phyloP scores from a whole-genome alignment of 1,140 invertebrate genomes.

The Tetramorium parvispinum region DNA sequence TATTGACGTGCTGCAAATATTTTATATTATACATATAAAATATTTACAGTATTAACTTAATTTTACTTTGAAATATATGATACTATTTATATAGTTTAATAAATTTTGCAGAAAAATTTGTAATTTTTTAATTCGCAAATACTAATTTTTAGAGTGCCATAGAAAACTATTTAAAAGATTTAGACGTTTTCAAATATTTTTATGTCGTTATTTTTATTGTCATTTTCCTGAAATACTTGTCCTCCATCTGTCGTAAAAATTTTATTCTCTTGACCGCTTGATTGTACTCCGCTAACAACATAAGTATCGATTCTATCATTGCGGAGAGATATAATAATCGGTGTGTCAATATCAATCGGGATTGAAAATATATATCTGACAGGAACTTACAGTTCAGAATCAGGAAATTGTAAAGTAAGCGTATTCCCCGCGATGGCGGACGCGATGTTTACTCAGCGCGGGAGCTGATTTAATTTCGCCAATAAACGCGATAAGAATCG shows the following conservation, averaged over 20 bases:
- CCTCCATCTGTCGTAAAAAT: background rate
- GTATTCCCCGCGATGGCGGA: constrained; percentile 27
- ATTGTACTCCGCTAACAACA: background rate
- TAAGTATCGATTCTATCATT: constrained; percentile 25
- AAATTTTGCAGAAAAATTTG: background rate
- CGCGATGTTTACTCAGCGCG: constrained; percentile 52
- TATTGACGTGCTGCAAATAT: too few relatives aligned
- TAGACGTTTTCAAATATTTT: background rate
- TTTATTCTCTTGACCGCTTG: constrained; percentile 2
- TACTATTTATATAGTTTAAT: background rate
- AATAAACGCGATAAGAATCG: constrained; percentile 61
- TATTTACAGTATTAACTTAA: background rate
- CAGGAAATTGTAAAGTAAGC: constrained; percentile 29
- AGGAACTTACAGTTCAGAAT: background rate
- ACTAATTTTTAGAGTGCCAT: background rate
- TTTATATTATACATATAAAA: too few relatives aligned
- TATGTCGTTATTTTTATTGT: background rate
- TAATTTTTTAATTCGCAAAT: background rate
- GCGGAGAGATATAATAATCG: constrained; percentile 35
- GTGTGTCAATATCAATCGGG: constrained; percentile 38
- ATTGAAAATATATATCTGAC: constrained; percentile 1
- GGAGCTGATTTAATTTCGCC: constrained; percentile 55
- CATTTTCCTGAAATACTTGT: background rate
- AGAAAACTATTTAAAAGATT: background rate
- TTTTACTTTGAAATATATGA: background rate